Evolutionary conservation across 2,888 invertebrate genomes (phyloP), one percentile per base, ranked within the genome.

Genomic region (Dicyrtomina minuta): DNA sequence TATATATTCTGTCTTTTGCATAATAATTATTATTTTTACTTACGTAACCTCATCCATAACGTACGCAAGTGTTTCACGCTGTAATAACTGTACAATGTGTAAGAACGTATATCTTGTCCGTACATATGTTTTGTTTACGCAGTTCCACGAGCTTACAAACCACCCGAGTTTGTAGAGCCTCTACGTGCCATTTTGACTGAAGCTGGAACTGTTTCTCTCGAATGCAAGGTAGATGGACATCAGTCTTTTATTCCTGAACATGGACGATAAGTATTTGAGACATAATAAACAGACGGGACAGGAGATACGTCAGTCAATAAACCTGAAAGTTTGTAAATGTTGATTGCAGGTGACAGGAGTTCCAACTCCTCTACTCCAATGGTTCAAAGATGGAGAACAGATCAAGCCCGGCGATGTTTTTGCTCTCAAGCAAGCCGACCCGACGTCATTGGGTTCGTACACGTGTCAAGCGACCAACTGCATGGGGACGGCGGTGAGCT

Each of bases 351-450:
- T 93, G 22, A 88, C 93, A 64, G 93, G 93, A 17, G 90, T 53
- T 22, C 93, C 94, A 1, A 92, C 92, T 0, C 91, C 91, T 0
- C 86, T 88, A 22, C 81, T 90, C 69, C 85, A 87, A 71, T 90
- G 89, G 90, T 90, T 88, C 81, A 90, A 93, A 84, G 93, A 93
- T 81, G 90, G 90, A 71, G 88, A 89, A 74, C 92, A 92, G 82
- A 93, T 93, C 75, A 90, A 90, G 81, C 92, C 93, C 0, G 93
- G 93, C 0, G 93, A 93, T 81, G 90, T 93, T 39, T 93, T 93
- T 80, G 93, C 93, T 0, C 83, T 93, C 56, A 91, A 0, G 92
- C 92, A 0, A 90, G 89, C 90, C 70, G 93, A 93, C 80, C 91
- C 92, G 2, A 92, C 92, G 0, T 92, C 92, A 0, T 83, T 93